A percentile compares a stretch with the other conserved stretches of the same genome.
phyloP scores from a whole-genome alignment of 92 coral and sea anemone species.

The Paragorgia papillata region DNA sequence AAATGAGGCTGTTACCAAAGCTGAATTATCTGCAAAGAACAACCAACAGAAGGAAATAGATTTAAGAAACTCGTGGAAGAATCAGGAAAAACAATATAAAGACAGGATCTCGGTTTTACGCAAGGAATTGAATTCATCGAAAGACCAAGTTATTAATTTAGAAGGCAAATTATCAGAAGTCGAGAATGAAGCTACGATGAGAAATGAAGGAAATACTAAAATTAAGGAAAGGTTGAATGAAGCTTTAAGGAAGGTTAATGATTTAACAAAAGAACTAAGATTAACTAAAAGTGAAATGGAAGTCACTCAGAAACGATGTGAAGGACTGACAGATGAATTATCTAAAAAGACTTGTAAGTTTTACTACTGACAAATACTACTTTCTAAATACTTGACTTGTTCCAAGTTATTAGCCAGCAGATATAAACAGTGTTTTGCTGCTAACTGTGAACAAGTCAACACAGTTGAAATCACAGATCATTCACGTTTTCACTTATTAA shows the following conservation, averaged over 20 bases:
- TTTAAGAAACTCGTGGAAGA: conserved; percentile 68
- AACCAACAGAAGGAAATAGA: conserved; percentile 74
- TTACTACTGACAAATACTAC: neutral
- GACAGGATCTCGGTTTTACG: conserved; percentile 89
- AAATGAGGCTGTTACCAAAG: conserved; percentile 62
- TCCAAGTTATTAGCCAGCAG: too few relatives aligned
- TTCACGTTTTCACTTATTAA: too few relatives aligned
- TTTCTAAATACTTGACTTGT: too few relatives aligned
- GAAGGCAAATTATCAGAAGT: conserved; percentile 66
- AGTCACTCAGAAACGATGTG: conserved; percentile 73
- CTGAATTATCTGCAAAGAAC: conserved; percentile 52
- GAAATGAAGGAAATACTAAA: conserved; percentile 52
- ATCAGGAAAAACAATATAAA: conserved; percentile 88
- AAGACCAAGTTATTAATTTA: conserved; percentile 65
- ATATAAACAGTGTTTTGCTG: too few relatives aligned
- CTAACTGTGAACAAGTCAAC: too few relatives aligned
- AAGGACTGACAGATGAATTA: conserved; percentile 78
- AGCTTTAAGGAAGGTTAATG: conserved; percentile 61
- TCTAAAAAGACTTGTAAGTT: conserved; percentile 81
- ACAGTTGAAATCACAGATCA: too few relatives aligned
- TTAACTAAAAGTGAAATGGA: conserved; percentile 66
- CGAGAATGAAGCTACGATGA: conserved; percentile 53
- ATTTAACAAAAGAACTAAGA: conserved; percentile 70
- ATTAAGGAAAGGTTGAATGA: conserved; percentile 66
- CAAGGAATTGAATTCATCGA: conserved; percentile 72